A percentile compares a stretch with the other conserved stretches of the same genome.
phyloP scores from a whole-genome alignment of 1,140 invertebrate genomes.

The Nephila pilipes region DNA sequence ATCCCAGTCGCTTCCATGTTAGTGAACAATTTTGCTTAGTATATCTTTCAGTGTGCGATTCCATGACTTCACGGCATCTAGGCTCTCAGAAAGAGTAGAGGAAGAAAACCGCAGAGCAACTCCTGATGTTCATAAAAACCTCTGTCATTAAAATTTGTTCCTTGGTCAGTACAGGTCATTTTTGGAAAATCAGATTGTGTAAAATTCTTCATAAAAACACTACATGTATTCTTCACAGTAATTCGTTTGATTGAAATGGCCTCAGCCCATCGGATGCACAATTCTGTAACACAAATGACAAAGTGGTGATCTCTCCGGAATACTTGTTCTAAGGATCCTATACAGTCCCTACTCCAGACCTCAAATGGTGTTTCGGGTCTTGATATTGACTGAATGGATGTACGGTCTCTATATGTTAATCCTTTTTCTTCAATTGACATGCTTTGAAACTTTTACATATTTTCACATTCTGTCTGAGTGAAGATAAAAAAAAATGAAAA shows the following conservation, averaged over 20 bases:
- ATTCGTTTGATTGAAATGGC: conserved; percentile 2
- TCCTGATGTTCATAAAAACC: neutral
- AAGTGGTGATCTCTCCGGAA: neutral
- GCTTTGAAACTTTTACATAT: neutral
- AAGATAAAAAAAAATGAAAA: neutral
- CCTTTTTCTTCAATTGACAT: neutral
- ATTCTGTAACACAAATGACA: neutral
- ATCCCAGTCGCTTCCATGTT: too few species aligned
- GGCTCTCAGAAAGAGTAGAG: neutral
- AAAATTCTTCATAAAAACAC: neutral
- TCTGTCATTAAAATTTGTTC: neutral
- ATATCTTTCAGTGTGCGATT: too few species aligned
- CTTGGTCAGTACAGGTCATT: neutral
- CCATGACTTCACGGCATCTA: too few species aligned
- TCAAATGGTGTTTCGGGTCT: neutral
- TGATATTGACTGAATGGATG: neutral
- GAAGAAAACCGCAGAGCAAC: neutral
- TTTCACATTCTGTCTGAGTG: neutral
- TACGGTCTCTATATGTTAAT: neutral
- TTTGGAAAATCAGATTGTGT: neutral
- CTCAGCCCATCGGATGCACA: neutral
- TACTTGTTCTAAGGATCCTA: neutral
- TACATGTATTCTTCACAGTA: neutral
- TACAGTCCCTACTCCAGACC: too few species aligned
- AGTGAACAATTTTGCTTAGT: too few species aligned